Conservation (phyloP, 2,797 vertebrate genomes). For the Megalops cyprinoides region DNA sequence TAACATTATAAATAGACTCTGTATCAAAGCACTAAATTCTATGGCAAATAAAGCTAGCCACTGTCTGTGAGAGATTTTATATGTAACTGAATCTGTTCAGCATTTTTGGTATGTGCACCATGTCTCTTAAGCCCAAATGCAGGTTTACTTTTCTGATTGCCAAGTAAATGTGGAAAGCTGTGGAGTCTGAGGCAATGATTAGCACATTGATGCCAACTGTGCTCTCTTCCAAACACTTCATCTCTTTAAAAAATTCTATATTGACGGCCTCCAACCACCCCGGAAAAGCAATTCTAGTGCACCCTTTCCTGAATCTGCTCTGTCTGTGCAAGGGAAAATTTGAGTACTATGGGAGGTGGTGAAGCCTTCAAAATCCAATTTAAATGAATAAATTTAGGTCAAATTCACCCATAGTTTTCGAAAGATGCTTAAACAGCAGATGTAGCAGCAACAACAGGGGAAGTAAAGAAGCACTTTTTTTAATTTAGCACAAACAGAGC, state of each 20-base stretch:
- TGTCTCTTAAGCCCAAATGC: constrained; percentile 9
- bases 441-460: no score
- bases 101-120: constrained; percentile 63
- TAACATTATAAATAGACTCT: neutral
- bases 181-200: neutral
- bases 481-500: no score
- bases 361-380: no score
- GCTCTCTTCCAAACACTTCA: neutral
- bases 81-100: neutral
- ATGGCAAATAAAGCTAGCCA: constrained; percentile 42
- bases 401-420: neutral
- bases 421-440: no score
- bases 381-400: neutral
- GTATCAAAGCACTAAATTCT: constrained; percentile 34
- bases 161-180: neutral
- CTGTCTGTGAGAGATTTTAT: neutral
- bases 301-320: neutral
- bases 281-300: neutral
- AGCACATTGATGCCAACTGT: neutral
- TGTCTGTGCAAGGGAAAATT: no score
- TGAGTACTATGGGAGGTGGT: no score
- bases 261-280: neutral
- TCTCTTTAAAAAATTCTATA: neutral
- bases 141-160: constrained; percentile 15
- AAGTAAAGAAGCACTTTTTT: no score